Evolutionary conservation across 2,797 vertebrate species (phyloP).

Genomic region (Gastrophryne carolinensis): DNA sequence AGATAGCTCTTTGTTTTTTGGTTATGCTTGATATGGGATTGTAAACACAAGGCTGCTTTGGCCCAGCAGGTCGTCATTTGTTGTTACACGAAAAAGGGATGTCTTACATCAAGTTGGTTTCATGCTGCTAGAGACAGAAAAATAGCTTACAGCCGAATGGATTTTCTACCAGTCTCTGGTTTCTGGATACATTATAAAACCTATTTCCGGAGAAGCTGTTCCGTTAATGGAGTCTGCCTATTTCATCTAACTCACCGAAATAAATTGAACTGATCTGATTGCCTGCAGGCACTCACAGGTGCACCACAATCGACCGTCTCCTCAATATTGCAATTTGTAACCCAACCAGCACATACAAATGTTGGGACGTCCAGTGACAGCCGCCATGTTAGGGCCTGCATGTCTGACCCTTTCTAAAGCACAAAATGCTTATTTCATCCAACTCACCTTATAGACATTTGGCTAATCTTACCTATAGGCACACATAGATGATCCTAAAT

Average conservation of each 20-base stretch:
- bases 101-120: slow-evolving; percentile 36
- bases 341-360: too few species aligned
- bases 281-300: neutral
- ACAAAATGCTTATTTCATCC: neutral
- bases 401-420: too few species aligned
- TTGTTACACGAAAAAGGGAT: slow-evolving; percentile 41
- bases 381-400: too few species aligned
- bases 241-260: neutral
- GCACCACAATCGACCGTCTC: too few species aligned
- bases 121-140: slow-evolving; percentile 47
- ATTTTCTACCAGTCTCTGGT: slow-evolving; percentile 21
- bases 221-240: neutral
- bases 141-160: slow-evolving; percentile 43
- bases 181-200: slow-evolving; percentile 22
- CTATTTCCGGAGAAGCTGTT: neutral
- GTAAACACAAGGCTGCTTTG: slow-evolving; percentile 30
- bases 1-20: neutral
- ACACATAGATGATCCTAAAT: too few species aligned
- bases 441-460: too few species aligned
- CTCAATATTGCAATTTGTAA: too few species aligned
- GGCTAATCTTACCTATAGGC: too few species aligned
- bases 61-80: slow-evolving; percentile 29
- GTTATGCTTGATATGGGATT: slow-evolving; percentile 19
- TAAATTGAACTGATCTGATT: neutral
- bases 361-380: too few species aligned